phyloP scores from a whole-genome alignment of 2,888 invertebrate genomes.

The Agonopterix arenella region DNA sequence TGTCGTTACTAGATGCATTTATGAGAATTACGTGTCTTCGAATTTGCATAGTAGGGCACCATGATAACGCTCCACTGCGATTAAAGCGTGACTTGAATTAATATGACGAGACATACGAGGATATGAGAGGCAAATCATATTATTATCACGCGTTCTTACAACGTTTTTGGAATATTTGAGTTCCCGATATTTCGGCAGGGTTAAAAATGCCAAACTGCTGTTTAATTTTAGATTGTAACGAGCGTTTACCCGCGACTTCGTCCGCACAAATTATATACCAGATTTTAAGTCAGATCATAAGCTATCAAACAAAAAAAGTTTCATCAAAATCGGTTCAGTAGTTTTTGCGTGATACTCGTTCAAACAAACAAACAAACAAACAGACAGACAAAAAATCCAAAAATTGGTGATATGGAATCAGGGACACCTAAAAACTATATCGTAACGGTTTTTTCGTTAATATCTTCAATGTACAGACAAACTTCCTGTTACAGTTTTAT shows the following conservation, averaged over 20 bases:
- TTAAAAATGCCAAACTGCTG: neutral
- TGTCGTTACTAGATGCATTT: neutral
- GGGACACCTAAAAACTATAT: no score
- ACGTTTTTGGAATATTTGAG: neutral
- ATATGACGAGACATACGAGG: neutral
- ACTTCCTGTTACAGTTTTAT: no score
- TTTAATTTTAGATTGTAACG: neutral
- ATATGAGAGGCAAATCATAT: neutral
- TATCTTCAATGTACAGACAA: no score
- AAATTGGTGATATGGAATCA: no score
- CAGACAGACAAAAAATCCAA: no score
- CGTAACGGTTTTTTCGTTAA: no score
- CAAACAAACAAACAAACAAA: neutral
- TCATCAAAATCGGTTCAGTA: neutral
- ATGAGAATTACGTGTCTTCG: neutral
- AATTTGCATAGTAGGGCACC: slow-evolving; percentile 1
- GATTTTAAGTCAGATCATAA: no score
- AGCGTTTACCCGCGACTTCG: no score
- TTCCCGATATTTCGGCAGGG: neutral
- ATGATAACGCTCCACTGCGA: slow-evolving; percentile 1
- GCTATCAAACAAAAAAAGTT: no score
- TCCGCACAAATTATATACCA: no score
- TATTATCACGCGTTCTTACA: neutral
- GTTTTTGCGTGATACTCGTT: neutral
- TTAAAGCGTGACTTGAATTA: slow-evolving; percentile 2